phyloP scores from a whole-genome alignment of 2,888 invertebrate species.

The Scaptomyza caliginosa region DNA sequence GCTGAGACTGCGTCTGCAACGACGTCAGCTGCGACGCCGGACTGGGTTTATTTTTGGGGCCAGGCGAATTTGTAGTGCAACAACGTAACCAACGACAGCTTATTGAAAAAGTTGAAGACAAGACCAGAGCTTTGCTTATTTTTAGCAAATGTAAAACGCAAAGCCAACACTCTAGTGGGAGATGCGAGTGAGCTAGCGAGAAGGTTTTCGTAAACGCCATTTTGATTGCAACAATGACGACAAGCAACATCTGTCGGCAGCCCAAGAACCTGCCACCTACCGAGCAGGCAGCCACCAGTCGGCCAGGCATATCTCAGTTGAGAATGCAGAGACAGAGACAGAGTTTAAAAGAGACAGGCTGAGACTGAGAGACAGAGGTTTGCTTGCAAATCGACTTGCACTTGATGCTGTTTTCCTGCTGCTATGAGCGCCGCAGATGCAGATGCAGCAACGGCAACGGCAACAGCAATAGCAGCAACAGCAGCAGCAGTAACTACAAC shows the following conservation, averaged over 20 bases:
- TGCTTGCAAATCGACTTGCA: constrained; percentile 66
- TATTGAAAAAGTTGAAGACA: constrained; percentile 50
- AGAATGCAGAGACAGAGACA: constrained; percentile 20
- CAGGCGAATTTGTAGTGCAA: constrained; percentile 49
- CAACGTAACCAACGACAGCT: constrained; percentile 35
- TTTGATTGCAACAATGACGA: constrained; percentile 61
- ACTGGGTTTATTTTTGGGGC: constrained; percentile 54
- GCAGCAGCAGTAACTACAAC: constrained; percentile 67
- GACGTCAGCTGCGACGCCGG: constrained; percentile 14
- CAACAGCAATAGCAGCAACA: constrained; percentile 47
- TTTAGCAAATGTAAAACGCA: constrained; percentile 3
- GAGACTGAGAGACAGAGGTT: constrained; percentile 1
- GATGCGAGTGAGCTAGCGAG: neutral
- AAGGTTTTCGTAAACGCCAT: constrained; percentile 50
- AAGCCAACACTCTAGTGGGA: neutral
- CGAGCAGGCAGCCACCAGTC: constrained; percentile 13
- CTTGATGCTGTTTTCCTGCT: constrained; percentile 79
- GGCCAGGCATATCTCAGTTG: neutral
- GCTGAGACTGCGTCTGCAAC: constrained; percentile 7
- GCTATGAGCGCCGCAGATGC: constrained; percentile 79
- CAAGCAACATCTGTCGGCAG: constrained; percentile 51
- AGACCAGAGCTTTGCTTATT: constrained; percentile 27
- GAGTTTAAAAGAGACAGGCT: constrained; percentile 11
- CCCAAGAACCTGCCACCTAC: constrained; percentile 57
- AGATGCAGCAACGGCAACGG: constrained; percentile 76